Percentiles rank a stretch among this genome's conserved stretches.
phyloP scores from a whole-genome alignment of 1,140 invertebrate species.

The Chrysopa pallens region DNA sequence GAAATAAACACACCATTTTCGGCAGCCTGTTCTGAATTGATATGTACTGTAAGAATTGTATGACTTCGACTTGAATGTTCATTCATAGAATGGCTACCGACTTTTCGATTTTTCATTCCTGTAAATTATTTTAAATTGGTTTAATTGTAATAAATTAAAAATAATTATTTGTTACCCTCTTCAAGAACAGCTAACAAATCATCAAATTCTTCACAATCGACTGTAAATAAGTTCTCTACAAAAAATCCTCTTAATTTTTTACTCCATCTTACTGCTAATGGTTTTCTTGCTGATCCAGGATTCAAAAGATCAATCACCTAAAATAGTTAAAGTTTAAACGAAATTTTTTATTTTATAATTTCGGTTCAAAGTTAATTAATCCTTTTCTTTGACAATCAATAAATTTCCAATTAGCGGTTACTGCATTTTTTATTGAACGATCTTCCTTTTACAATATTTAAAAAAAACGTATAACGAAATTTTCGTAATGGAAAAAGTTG shows the following conservation, averaged over 20 bases:
- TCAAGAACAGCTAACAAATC: slow-evolving; percentile 85
- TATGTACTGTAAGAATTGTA: slow-evolving; percentile 78
- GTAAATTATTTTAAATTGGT: not conserved
- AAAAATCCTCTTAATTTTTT: slow-evolving; percentile 84
- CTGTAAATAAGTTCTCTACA: slow-evolving; percentile 87
- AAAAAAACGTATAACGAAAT: too few species aligned
- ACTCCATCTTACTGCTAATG: slow-evolving; percentile 78
- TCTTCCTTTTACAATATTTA: too few species aligned
- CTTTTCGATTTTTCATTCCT: slow-evolving; percentile 70
- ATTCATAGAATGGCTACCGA: slow-evolving; percentile 90
- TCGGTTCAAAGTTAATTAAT: too few species aligned
- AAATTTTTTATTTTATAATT: too few species aligned
- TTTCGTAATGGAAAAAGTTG: too few species aligned
- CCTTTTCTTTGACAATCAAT: too few species aligned
- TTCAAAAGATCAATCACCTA: slow-evolving; percentile 90
- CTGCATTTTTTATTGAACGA: too few species aligned
- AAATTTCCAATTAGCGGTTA: too few species aligned
- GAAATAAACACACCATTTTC: slow-evolving; percentile 70
- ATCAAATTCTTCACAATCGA: slow-evolving; percentile 86
- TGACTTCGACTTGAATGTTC: slow-evolving; percentile 76
- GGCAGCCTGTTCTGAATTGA: slow-evolving; percentile 63
- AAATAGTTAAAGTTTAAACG: slow-evolving; percentile 10
- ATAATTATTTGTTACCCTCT: slow-evolving; percentile 44
- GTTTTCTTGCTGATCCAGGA: slow-evolving; percentile 60
- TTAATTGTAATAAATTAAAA: not conserved